Conservation (phyloP, 2,888 invertebrate species). For the Microplitis manilae region DNA sequence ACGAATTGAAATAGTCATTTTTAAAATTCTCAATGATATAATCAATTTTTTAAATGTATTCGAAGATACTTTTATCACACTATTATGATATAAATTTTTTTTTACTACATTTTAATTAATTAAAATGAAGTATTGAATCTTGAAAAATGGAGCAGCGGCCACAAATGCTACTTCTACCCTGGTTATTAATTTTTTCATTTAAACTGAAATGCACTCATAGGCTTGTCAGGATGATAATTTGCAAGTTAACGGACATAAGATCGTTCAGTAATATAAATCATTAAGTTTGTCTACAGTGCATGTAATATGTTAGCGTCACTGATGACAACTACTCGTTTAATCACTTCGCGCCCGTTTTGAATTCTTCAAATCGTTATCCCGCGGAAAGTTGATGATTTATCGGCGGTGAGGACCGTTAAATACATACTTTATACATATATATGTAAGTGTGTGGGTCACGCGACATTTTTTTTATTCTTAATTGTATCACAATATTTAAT, state of each 20-base stretch:
- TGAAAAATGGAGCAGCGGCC: too few species aligned
- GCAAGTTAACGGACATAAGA: constrained; percentile 28
- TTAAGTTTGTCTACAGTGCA: constrained; percentile 45
- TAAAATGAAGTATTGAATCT: too few species aligned
- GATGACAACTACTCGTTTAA: constrained; percentile 66
- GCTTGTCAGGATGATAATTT: constrained; percentile 25
- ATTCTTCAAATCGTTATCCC: constrained; percentile 52
- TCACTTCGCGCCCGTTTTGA: constrained; percentile 61
- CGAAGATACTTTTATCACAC: too few species aligned
- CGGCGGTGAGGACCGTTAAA: constrained; percentile 20
- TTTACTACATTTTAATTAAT: too few species aligned
- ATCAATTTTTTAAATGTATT: too few species aligned
- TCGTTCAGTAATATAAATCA: constrained; percentile 43
- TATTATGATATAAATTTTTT: too few species aligned
- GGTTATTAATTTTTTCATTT: background rate
- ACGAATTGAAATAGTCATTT: too few species aligned
- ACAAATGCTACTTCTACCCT: too few species aligned
- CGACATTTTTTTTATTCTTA: constrained; percentile 18
- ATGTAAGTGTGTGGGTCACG: constrained; percentile 30
- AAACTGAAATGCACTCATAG: background rate
- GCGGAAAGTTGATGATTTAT: constrained; percentile 52
- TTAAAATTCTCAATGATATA: too few species aligned
- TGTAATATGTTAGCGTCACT: constrained; percentile 52
- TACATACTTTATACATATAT: constrained; percentile 3
- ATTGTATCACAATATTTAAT: background rate